Evolutionary conservation across 2,113 vertebrate genomes (phyloP).

Genomic region (Alaudala cheleensis): DNA sequence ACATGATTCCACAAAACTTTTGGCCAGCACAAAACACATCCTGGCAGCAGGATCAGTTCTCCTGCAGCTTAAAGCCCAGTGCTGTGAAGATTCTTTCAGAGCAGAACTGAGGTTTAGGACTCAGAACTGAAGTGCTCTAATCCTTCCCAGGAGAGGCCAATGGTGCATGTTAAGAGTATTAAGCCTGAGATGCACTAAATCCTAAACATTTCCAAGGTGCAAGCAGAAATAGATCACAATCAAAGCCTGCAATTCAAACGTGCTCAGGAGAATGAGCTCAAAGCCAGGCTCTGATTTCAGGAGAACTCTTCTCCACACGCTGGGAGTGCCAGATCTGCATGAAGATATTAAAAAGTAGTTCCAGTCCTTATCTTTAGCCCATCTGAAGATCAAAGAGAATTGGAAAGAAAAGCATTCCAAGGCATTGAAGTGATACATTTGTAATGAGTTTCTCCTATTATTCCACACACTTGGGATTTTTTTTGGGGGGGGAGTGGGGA

Average conservation of each 20-base stretch:
- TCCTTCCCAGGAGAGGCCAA: conserved; percentile 23
- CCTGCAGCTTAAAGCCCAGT: neutral
- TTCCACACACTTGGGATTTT: neutral
- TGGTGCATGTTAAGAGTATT: conserved; percentile 36
- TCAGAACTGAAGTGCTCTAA: conserved; percentile 17
- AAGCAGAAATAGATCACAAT: conserved; percentile 34
- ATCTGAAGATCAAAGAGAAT: conserved; percentile 43
- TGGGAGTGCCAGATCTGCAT: neutral
- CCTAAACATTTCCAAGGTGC: conserved; percentile 37
- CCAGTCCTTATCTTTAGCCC: neutral
- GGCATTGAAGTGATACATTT: neutral
- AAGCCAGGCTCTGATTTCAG: neutral
- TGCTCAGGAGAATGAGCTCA: neutral
- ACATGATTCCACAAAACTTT: neutral
- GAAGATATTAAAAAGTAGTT: neutral
- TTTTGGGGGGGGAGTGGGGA: too few species aligned
- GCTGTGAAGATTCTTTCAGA: neutral
- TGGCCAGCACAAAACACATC: neutral
- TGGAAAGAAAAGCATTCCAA: conserved; percentile 29
- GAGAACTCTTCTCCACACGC: neutral
- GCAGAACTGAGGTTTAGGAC: neutral
- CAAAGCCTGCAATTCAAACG: neutral
- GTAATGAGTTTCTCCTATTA: conserved; percentile 19
- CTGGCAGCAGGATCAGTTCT: neutral
- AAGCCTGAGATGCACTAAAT: conserved; percentile 18